phyloP scores from a whole-genome alignment of 2,113 vertebrate species.

The Cyprinodon variegatus region DNA sequence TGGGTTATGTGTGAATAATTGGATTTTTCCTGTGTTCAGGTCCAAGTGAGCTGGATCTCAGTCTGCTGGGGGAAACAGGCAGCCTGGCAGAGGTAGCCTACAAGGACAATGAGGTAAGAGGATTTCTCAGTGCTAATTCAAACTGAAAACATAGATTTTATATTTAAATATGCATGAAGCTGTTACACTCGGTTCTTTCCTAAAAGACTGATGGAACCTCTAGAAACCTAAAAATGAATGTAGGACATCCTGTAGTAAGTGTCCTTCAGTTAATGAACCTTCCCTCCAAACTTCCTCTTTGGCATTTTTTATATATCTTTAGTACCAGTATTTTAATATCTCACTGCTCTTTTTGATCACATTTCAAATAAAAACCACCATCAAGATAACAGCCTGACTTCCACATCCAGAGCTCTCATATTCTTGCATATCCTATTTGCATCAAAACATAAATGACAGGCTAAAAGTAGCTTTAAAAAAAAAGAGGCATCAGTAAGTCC shows the following conservation, averaged over 20 bases:
- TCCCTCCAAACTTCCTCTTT: not conserved
- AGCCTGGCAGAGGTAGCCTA: constrained; percentile 79
- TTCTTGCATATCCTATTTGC: not conserved
- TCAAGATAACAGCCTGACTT: not conserved
- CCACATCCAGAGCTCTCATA: not conserved
- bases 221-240: not conserved
- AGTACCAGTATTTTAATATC: constrained; percentile 1
- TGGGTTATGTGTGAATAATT: not conserved
- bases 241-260: not conserved
- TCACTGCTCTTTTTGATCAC: not conserved
- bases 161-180: no score
- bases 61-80: constrained; percentile 82
- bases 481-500: constrained; percentile 6
- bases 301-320: not conserved
- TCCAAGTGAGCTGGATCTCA: constrained; percentile 86
- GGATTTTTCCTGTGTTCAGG: constrained; percentile 75
- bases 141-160: not conserved
- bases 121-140: not conserved
- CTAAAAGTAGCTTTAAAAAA: constrained; percentile 24
- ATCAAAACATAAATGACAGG: constrained; percentile 19
- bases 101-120: constrained; percentile 89
- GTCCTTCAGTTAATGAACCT: not conserved
- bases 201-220: not conserved
- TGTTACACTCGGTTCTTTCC: not conserved
- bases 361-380: constrained; percentile 10